These are phyloP conservation scores for Gibbula magus DNA, from an alignment of 2,888 invertebrate species.

Conservation along the genomic window DNA sequence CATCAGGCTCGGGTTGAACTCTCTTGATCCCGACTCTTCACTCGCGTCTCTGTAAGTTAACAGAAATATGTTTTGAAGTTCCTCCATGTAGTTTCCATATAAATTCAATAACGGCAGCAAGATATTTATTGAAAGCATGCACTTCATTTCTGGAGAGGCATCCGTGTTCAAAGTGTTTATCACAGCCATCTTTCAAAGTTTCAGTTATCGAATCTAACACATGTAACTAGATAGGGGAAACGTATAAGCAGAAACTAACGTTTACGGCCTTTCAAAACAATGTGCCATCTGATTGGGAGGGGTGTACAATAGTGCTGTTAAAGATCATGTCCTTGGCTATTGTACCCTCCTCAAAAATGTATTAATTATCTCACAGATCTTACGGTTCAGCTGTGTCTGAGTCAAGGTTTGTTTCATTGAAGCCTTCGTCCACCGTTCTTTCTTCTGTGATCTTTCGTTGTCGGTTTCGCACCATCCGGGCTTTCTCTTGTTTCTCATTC, in stretches of 20 bases:
- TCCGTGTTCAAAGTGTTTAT: too few relatives aligned
- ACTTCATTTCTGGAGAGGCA: too few relatives aligned
- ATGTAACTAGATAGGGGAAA: too few relatives aligned
- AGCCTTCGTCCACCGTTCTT: slow-evolving; percentile 19
- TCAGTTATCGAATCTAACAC: too few relatives aligned
- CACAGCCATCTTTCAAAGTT: too few relatives aligned
- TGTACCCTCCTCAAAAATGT: neutral
- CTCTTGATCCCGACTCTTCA: slow-evolving; percentile 21
- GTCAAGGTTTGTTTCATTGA: slow-evolving; percentile 29
- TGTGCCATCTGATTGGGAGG: neutral
- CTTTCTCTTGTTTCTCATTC: slow-evolving; percentile 23
- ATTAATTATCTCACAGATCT: slow-evolving; percentile 28
- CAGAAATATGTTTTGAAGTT: neutral
- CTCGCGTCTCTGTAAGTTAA: neutral
- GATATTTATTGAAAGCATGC: too few relatives aligned
- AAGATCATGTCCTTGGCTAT: neutral
- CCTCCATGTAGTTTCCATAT: neutral
- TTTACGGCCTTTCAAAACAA: too few relatives aligned
- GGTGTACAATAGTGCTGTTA: neutral
- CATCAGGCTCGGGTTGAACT: slow-evolving; percentile 33
- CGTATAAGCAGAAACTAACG: too few relatives aligned
- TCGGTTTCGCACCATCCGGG: slow-evolving; percentile 26
- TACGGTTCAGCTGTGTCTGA: slow-evolving; percentile 33
- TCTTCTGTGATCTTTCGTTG: slow-evolving; percentile 26
- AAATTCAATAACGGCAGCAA: neutral